phyloP scores from a whole-genome alignment of 1,140 invertebrate species.

The fruit fly (Drosophila melanogaster) region DNA sequence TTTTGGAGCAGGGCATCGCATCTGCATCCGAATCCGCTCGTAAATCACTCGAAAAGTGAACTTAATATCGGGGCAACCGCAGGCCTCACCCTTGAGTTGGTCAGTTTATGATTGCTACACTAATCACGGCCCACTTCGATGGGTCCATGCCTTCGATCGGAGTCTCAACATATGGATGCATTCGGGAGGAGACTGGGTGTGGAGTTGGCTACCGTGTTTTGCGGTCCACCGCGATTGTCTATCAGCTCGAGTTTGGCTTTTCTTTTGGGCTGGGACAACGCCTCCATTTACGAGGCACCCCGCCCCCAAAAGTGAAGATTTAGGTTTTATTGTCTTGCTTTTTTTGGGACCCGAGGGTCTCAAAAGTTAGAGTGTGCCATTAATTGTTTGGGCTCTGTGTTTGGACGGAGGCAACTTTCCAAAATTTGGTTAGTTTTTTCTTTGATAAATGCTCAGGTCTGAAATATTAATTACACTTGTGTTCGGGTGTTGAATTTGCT shows the following conservation, averaged over 20 bases:
- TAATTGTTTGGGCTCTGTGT: slow-evolving; percentile 58
- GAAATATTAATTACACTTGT: slow-evolving; percentile 81
- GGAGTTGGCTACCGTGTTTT: slow-evolving; percentile 39
- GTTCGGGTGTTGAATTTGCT: slow-evolving; percentile 67
- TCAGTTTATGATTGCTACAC: slow-evolving; percentile 74
- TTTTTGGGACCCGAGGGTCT: slow-evolving; percentile 14
- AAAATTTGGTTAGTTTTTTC: slow-evolving; percentile 61
- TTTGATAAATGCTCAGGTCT: slow-evolving; percentile 73
- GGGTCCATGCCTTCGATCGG: slow-evolving; percentile 4
- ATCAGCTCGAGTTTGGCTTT: slow-evolving; percentile 35
- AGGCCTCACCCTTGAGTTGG: slow-evolving; percentile 58
- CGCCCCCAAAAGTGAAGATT: slow-evolving; percentile 1
- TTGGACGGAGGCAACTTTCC: slow-evolving; percentile 60
- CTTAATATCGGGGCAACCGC: slow-evolving; percentile 54
- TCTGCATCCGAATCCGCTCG: slow-evolving; percentile 20
- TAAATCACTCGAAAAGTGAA: slow-evolving; percentile 62
- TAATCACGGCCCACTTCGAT: slow-evolving; percentile 65
- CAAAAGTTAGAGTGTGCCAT: slow-evolving; percentile 68
- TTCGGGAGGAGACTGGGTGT: slow-evolving; percentile 23
- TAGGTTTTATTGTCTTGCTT: slow-evolving; percentile 59
- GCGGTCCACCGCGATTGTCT: slow-evolving; percentile 47
- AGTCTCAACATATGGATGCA: slow-evolving; percentile 10
- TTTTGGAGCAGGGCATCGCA: neutral
- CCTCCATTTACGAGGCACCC: slow-evolving; percentile 15
- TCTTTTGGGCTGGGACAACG: slow-evolving; percentile 27